These are phyloP conservation scores for Hirudo medicinalis DNA, from an alignment of 1,140 invertebrate genomes.

Conservation along the genomic window DNA sequence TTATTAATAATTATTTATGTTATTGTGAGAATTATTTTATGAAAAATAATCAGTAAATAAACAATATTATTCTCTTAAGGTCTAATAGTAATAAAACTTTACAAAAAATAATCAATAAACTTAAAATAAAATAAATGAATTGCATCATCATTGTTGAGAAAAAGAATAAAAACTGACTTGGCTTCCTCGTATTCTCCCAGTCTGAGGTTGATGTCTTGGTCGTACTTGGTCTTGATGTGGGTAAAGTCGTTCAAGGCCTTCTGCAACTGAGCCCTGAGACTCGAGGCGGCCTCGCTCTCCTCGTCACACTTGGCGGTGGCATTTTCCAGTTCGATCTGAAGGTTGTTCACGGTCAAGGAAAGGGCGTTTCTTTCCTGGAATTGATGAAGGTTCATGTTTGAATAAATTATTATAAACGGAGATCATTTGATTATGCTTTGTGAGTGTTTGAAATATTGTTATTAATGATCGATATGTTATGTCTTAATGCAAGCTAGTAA, in stretches of 20 bases:
- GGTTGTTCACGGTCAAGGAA: conserved; percentile 28
- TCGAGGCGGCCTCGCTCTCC: conserved; percentile 36
- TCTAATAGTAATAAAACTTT: too few species aligned
- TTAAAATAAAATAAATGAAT: too few species aligned
- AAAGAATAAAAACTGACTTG: conserved; percentile 28
- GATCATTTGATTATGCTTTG: not conserved
- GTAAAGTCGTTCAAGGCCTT: conserved; percentile 33
- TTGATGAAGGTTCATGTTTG: not conserved
- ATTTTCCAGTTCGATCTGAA: conserved; percentile 39
- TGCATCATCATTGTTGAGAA: not conserved
- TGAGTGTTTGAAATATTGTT: conserved; percentile 5
- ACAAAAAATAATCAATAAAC: too few species aligned
- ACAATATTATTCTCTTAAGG: too few species aligned
- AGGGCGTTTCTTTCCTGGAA: conserved; percentile 20
- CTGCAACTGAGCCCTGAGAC: conserved; percentile 31
- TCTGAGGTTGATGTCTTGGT: conserved; percentile 37
- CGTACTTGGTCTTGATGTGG: conserved; percentile 35
- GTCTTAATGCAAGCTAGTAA: not conserved
- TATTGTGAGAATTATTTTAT: conserved; percentile 1
- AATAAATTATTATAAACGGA: not conserved
- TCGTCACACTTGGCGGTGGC: conserved; percentile 39
- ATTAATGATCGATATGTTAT: not conserved
- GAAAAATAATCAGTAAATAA: not conserved
- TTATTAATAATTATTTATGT: conserved; percentile 15
- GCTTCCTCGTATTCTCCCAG: conserved; percentile 39